Evolutionary conservation across 1,140 invertebrate species (phyloP).

Genomic region (Bombyx mori): DNA sequence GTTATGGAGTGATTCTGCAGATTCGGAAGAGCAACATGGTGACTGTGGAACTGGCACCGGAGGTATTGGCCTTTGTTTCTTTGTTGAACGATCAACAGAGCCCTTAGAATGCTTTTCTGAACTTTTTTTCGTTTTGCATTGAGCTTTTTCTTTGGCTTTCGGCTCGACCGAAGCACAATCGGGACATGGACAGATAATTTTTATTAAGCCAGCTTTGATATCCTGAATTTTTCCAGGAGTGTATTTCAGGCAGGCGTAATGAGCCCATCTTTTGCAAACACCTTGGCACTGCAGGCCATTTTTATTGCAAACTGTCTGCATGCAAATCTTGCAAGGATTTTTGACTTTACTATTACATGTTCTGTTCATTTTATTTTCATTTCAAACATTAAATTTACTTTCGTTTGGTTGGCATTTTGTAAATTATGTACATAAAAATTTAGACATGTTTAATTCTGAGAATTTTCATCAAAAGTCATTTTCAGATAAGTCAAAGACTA

Average conservation of each 20-base stretch:
- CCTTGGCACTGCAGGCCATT: constrained; percentile 48
- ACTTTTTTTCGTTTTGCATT: constrained; percentile 17
- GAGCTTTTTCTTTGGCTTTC: constrained; percentile 20
- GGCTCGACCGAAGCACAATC: constrained; percentile 24
- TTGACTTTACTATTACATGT: constrained; percentile 33
- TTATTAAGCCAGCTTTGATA: constrained; percentile 38
- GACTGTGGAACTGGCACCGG: no score
- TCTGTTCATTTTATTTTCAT: constrained; percentile 1
- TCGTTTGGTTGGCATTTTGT: no score
- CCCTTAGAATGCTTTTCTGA: constrained; percentile 7
- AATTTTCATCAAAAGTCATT: no score
- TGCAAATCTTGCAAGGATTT: constrained; percentile 52
- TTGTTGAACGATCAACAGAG: no score
- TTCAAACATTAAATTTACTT: no score
- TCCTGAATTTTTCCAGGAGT: constrained; percentile 45
- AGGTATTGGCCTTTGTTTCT: no score
- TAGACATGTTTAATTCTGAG: no score
- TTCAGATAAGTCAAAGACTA: no score
- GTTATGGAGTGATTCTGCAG: no score
- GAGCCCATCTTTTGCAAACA: constrained; percentile 49
- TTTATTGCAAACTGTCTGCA: constrained; percentile 28
- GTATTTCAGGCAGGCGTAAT: constrained; percentile 47
- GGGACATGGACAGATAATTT: constrained; percentile 44
- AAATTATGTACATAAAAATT: no score
- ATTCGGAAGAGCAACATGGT: no score